Evolutionary conservation across 2,113 vertebrate species (phyloP).

Genomic region (Turnix velox): DNA sequence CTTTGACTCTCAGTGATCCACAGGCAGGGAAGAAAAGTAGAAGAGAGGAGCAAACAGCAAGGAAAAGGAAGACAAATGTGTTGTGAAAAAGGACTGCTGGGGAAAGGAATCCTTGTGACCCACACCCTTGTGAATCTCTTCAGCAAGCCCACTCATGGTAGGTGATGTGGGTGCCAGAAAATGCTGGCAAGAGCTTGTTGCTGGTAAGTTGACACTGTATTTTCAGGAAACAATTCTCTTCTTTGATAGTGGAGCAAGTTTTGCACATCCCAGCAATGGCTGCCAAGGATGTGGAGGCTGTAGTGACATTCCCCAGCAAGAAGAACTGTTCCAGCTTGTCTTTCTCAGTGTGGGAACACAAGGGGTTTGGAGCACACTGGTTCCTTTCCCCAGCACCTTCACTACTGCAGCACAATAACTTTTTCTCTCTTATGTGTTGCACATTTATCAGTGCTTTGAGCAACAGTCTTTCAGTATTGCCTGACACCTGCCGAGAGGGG

Average conservation of each 20-base stretch:
- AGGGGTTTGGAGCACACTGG: not conserved
- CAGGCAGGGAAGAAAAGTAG: not conserved
- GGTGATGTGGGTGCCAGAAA: not conserved
- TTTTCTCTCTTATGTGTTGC: not conserved
- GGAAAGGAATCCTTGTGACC: not conserved
- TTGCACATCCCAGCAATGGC: not conserved
- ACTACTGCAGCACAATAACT: not conserved
- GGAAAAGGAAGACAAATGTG: not conserved
- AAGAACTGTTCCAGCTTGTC: not conserved
- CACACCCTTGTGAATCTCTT: not conserved
- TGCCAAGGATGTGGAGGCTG: not conserved
- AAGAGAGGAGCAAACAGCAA: not conserved
- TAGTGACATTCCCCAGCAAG: not conserved
- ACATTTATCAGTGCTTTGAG: not conserved
- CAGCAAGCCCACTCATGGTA: not conserved
- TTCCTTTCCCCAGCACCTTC: not conserved
- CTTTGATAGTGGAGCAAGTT: not conserved
- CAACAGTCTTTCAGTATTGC: not conserved
- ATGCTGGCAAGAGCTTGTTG: not conserved
- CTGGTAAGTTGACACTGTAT: not conserved
- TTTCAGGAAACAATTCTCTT: not conserved
- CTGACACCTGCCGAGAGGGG: not conserved
- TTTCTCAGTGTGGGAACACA: not conserved
- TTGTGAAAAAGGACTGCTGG: not conserved
- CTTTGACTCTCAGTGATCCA: not conserved